Conservation (phyloP, 1,140 invertebrate genomes). For the Drosophila lacertosa region DNA sequence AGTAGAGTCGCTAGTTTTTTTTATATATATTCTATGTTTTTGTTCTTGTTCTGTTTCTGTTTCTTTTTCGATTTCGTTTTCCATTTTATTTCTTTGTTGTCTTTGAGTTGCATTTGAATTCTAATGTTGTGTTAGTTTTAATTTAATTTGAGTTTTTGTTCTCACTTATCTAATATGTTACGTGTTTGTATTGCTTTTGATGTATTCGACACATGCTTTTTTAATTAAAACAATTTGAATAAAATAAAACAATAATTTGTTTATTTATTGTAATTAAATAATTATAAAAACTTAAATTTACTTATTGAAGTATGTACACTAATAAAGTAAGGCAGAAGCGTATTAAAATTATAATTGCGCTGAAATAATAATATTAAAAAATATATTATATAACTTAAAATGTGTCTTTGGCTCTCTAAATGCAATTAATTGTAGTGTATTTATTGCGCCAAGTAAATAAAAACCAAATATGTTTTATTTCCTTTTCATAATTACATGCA, state of each 20-base stretch:
- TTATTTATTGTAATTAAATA: constrained; percentile 16
- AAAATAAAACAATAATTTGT: not conserved
- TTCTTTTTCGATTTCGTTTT: constrained; percentile 1
- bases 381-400: constrained; percentile 25
- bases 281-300: constrained; percentile 10
- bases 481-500: constrained; percentile 15
- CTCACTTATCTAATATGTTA: constrained; percentile 43
- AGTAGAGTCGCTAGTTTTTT: constrained; percentile 42
- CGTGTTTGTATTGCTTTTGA: constrained; percentile 66
- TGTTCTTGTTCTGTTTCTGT: not conserved
- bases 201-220: constrained; percentile 48
- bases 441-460: constrained; percentile 20
- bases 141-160: constrained; percentile 28
- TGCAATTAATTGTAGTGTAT: constrained; percentile 30
- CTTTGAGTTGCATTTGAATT: constrained; percentile 8
- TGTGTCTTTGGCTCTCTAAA: constrained; percentile 51
- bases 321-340: constrained; percentile 20
- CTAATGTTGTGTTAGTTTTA: constrained; percentile 12
- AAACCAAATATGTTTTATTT: constrained; percentile 27
- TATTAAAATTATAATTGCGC: constrained; percentile 14
- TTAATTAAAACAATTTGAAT: not conserved
- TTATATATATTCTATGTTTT: constrained; percentile 16
- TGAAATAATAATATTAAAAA: constrained; percentile 5
- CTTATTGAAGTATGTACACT: constrained; percentile 30
- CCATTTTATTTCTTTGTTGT: constrained; percentile 6